These are phyloP conservation scores for Uria aalge DNA, from an alignment of 2,113 vertebrate genomes.

Conservation along the genomic window DNA sequence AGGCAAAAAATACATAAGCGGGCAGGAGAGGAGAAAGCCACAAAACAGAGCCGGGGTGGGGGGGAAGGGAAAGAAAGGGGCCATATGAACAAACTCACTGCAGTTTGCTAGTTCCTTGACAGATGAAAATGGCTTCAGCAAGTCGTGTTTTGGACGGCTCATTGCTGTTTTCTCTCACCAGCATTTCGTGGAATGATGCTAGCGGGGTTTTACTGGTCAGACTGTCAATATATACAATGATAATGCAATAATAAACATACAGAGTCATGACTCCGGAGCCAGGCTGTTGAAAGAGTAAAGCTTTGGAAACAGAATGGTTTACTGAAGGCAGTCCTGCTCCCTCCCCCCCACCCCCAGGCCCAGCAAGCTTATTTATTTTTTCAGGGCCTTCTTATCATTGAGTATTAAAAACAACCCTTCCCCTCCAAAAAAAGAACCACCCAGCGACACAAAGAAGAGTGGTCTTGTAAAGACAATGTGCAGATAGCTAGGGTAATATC, in stretches of 20 bases:
- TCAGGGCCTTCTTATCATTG: conserved; percentile 21
- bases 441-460: conserved; percentile 32
- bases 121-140: background rate
- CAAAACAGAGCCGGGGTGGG: background rate
- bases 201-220: background rate
- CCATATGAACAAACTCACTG: background rate
- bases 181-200: background rate
- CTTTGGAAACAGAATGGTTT: conserved; percentile 29
- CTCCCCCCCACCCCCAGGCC: background rate
- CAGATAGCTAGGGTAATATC: background rate
- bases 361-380: conserved; percentile 35
- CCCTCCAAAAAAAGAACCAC: conserved; percentile 7
- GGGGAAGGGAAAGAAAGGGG: background rate
- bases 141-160: background rate
- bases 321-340: background rate
- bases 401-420: conserved; percentile 16
- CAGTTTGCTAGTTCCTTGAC: background rate
- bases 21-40: background rate
- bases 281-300: conserved; percentile 10
- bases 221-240: conserved; percentile 33
- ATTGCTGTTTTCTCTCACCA: background rate
- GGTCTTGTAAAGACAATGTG: conserved; percentile 15
- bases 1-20: background rate
- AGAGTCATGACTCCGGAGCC: background rate
- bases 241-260: conserved; percentile 52